phyloP scores from a whole-genome alignment of 2,888 invertebrate species.

The Molorchus minor region DNA sequence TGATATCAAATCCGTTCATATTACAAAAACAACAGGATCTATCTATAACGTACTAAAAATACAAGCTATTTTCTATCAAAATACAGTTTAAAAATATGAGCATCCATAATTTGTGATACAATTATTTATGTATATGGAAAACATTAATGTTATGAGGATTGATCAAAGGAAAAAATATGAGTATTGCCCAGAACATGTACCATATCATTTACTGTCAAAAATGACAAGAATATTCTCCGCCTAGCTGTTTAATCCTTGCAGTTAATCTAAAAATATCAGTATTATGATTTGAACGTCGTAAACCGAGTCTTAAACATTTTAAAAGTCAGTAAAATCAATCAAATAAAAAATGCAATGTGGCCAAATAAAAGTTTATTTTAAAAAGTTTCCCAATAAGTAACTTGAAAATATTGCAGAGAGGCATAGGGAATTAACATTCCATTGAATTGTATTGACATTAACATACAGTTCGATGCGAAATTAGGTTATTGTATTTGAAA shows the following conservation, averaged over 20 bases:
- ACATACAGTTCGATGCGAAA: no score
- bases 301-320: no score
- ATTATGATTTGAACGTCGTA: slow-evolving; percentile 19
- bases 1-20: not conserved
- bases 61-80: not conserved
- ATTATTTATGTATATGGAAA: not conserved
- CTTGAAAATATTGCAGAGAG: no score
- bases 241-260: slow-evolving; percentile 17
- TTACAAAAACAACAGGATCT: slow-evolving; percentile 6
- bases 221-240: slow-evolving; percentile 20
- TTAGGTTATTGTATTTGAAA: no score
- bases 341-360: slow-evolving; percentile 9
- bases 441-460: no score
- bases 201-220: slow-evolving; percentile 24
- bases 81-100: slow-evolving; percentile 8
- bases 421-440: no score
- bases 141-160: slow-evolving; percentile 10
- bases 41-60: slow-evolving; percentile 11
- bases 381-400: no score
- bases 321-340: no score
- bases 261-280: slow-evolving; percentile 22
- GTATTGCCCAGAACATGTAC: slow-evolving; percentile 20
- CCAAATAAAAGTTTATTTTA: slow-evolving; percentile 17
- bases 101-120: slow-evolving; percentile 9
- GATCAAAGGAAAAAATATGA: slow-evolving; percentile 14